Evolutionary conservation across 2,113 vertebrate species (phyloP), one percentile per base, ranked within the genome.

Genomic region (Amazona vittata): DNA sequence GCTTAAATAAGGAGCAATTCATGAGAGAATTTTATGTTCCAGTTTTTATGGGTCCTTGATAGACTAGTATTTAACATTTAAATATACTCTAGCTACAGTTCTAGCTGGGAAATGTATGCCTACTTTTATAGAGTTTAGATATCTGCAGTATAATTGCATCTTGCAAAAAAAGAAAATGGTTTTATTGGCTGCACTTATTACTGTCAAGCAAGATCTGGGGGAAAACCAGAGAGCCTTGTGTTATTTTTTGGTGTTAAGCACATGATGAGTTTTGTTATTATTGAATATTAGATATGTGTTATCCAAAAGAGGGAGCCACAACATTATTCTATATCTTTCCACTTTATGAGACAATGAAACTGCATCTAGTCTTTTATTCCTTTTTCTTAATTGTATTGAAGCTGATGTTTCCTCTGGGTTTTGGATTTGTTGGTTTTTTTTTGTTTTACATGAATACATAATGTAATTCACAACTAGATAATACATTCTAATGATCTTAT

Each of bases 271-370:
- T 95, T 90, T 80, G 21, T 74, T 70, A 16, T 19, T 68, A 50
- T 15, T 84, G 31, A 50, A 92, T 84, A 94, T 53, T 75, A 70
- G 65, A 85, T 95, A 64, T 49, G 18, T 83, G 46, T 17, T 65
- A 90, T 97, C 98, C 98, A 98, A 98, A 97, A 98, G 97, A 97
- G 98, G 97, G 97, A 97, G 97, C 97, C 91, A 93, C 94, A 97
- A 83, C 73, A 97, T 97, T 97, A 71, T 91, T 33, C 60, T 96
- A 89, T 64, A 39, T 53, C 53, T 63, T 83, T 87, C 14, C 35
- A 39, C 49, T 87, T 95, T 63, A 65, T 25, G 25, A 93, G 70
- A 49, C 10, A 31, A 35, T 70, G 60, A 77, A 84, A 74, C 53
- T 75, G 10, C 19, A 63, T 78, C 24, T 4, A 12, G 73, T 75